phyloP scores from a whole-genome alignment of 1,140 invertebrate species.

The Neodiprion virginianus region DNA sequence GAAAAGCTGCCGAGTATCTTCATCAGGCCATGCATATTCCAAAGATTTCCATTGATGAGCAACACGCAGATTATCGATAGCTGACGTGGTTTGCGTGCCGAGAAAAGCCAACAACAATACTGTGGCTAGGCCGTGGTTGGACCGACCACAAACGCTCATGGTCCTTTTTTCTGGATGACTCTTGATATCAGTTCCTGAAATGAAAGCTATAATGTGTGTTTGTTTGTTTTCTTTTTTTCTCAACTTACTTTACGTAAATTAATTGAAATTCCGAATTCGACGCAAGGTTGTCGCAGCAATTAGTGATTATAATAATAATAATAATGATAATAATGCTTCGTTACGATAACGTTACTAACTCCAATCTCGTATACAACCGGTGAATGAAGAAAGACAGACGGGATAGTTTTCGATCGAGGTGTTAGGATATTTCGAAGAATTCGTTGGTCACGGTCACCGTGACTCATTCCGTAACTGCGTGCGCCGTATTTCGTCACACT shows the following conservation, averaged over 20 bases:
- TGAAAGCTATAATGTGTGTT: too few species aligned
- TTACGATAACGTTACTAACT: too few species aligned
- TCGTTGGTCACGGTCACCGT: neutral
- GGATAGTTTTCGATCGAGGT: neutral
- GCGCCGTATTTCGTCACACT: neutral
- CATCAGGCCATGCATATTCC: constrained; percentile 70
- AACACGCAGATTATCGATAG: constrained; percentile 71
- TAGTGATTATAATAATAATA: too few species aligned
- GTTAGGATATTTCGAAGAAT: neutral
- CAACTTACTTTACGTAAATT: constrained; percentile 26
- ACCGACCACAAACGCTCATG: constrained; percentile 20
- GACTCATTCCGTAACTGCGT: neutral
- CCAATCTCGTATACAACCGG: too few species aligned
- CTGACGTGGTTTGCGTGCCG: constrained; percentile 34
- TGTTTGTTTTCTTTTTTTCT: constrained; percentile 25
- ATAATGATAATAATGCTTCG: too few species aligned
- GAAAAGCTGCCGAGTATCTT: constrained; percentile 45
- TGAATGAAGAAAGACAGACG: neutral
- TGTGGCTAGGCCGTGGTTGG: neutral
- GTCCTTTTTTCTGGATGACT: constrained; percentile 28
- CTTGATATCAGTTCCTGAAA: constrained; percentile 27
- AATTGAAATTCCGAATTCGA: too few species aligned
- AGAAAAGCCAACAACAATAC: constrained; percentile 37
- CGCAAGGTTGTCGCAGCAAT: too few species aligned
- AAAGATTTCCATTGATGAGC: constrained; percentile 76